Evolutionary conservation across 2,888 invertebrate species (phyloP).

Genomic region (Thymelicus acteon): DNA sequence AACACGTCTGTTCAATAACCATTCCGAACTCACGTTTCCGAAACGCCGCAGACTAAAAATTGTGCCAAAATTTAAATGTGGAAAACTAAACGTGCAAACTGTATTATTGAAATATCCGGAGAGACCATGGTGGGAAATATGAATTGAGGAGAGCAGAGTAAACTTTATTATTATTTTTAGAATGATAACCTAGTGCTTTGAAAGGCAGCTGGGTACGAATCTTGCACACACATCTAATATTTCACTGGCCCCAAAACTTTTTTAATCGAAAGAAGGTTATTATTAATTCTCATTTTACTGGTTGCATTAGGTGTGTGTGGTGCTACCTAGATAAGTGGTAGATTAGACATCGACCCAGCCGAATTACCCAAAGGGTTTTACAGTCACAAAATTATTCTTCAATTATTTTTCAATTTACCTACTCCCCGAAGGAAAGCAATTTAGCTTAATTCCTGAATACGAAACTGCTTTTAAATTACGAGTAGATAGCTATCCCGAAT

Average conservation of each 20-base stretch:
- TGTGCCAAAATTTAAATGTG: background rate
- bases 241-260: no score
- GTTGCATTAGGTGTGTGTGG: no score
- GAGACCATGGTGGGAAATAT: background rate
- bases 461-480: conserved; percentile 5
- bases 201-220: no score
- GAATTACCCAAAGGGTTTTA: background rate
- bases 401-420: background rate
- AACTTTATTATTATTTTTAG: no score
- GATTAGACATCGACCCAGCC: no score
- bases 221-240: no score
- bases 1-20: no score
- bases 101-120: background rate
- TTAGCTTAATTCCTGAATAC: background rate
- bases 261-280: no score
- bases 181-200: no score
- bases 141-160: background rate
- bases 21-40: background rate
- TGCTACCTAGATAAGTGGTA: no score
- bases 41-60: background rate
- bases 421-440: conserved; percentile 1
- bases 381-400: background rate
- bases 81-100: background rate
- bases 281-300: background rate
- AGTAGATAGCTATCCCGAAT: conserved; percentile 2